phyloP scores from a whole-genome alignment of 1,140 invertebrate genomes.

The Adelges cooleyi region DNA sequence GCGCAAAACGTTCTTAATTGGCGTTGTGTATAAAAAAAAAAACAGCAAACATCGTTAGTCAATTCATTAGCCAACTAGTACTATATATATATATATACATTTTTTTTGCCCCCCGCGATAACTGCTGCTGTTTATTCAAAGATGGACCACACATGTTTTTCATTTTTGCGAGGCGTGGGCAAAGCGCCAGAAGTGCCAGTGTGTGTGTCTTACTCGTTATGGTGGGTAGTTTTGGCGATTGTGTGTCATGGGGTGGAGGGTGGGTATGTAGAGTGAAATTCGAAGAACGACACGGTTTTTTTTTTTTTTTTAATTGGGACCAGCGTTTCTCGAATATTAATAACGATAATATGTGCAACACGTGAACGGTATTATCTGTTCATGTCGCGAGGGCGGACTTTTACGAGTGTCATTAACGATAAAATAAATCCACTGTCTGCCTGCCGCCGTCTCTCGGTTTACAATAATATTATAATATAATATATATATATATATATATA shows the following conservation, averaged over 20 bases:
- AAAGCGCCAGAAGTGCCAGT: conserved; percentile 3
- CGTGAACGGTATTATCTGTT: conserved; percentile 13
- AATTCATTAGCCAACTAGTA: too few species aligned
- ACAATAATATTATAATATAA: conserved; percentile 8
- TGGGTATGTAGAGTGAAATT: not conserved
- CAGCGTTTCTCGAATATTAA: conserved; percentile 3
- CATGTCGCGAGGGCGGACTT: conserved; percentile 20
- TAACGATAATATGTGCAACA: conserved; percentile 10
- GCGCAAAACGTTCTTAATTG: too few species aligned
- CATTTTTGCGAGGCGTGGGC: conserved; percentile 1
- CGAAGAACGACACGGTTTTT: conserved; percentile 17
- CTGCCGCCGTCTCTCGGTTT: not conserved
- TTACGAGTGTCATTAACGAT: conserved; percentile 24
- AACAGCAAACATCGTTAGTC: too few species aligned
- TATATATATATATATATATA: too few species aligned
- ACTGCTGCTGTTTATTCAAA: too few species aligned
- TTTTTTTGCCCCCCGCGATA: too few species aligned
- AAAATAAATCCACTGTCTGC: conserved; percentile 27
- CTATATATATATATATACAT: too few species aligned
- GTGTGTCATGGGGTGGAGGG: not conserved
- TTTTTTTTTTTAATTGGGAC: conserved; percentile 24
- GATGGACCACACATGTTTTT: conserved; percentile 8
- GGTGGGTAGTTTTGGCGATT: too few species aligned
- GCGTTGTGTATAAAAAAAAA: too few species aligned
- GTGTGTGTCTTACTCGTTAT: not conserved